Percentiles rank a stretch among this genome's conserved stretches.
Conservation (phyloP, 2,113 vertebrate species). For the Naja naja region DNA sequence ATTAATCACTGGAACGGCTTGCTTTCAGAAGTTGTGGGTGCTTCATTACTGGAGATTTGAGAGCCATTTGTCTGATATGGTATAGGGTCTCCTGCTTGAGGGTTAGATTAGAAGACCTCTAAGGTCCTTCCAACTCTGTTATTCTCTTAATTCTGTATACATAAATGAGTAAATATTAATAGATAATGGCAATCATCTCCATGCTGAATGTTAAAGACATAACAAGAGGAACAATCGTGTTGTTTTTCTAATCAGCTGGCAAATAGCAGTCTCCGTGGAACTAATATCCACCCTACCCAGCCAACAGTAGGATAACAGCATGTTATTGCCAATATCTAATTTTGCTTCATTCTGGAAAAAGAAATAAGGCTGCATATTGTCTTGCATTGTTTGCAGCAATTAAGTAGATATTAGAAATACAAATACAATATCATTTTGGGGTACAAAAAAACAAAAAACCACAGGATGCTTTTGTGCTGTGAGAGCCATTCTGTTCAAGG, state of each 20-base stretch:
- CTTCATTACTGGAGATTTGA: neutral
- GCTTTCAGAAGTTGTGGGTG: neutral
- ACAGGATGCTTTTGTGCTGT: conserved; percentile 63
- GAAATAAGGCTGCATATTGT: neutral
- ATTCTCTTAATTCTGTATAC: neutral
- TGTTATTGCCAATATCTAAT: conserved; percentile 10
- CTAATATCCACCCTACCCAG: neutral
- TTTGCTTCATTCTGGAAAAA: conserved; percentile 8
- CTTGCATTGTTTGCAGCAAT: neutral
- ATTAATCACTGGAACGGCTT: neutral
- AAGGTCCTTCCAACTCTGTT: neutral
- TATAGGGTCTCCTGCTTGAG: neutral
- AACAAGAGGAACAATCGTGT: neutral
- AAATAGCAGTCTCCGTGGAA: neutral
- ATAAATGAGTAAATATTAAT: neutral
- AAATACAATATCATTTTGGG: conserved; percentile 70
- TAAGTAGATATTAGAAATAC: conserved; percentile 43
- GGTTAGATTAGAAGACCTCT: neutral
- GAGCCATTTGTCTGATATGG: neutral
- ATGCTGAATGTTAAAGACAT: neutral
- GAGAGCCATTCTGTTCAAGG: conserved; percentile 58
- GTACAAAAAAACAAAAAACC: conserved; percentile 43
- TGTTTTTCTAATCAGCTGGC: neutral
- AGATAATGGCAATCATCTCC: neutral
- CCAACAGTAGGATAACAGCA: conserved; percentile 4